Percentiles rank a stretch among this genome's conserved stretches.
Evolutionary conservation across 92 coral and sea anemone genomes (phyloP).

Genomic region (Phenganax subtilis): DNA sequence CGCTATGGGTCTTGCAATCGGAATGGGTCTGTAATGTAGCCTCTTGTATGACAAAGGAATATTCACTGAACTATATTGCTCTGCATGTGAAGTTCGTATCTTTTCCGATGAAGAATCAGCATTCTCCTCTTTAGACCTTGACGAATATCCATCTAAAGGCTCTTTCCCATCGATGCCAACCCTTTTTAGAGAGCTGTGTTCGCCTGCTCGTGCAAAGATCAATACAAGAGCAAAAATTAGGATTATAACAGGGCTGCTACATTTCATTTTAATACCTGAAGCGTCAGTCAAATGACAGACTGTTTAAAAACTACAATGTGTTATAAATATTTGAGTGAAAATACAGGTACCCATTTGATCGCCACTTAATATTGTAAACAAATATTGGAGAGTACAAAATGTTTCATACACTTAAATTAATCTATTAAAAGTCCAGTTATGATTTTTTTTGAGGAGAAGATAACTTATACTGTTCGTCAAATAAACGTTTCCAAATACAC

Average conservation of each 20-base stretch:
- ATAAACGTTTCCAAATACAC: too few species aligned
- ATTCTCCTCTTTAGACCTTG: not conserved
- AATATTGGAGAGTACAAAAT: not conserved
- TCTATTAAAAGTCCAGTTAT: too few species aligned
- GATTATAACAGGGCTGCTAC: constrained; percentile 2
- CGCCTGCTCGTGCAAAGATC: not conserved
- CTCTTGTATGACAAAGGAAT: constrained; percentile 14
- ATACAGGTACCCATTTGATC: constrained; percentile 36
- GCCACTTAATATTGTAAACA: constrained; percentile 22
- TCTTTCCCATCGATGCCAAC: not conserved
- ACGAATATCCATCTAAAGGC: not conserved
- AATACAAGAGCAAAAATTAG: not conserved
- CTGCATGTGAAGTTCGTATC: not conserved
- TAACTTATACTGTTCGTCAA: too few species aligned
- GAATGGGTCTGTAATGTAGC: not conserved
- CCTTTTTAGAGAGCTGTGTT: not conserved
- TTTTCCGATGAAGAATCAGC: not conserved
- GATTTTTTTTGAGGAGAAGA: too few species aligned
- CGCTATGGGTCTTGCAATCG: not conserved
- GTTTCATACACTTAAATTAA: too few species aligned
- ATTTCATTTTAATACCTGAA: constrained; percentile 32
- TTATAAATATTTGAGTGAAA: constrained; percentile 31
- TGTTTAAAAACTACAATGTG: not conserved
- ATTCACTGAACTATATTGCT: not conserved
- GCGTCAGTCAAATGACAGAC: not conserved